Evolutionary conservation across 2,888 invertebrate genomes (phyloP), one percentile per base, ranked within the genome.

Genomic region (Linnaemya tessellans): DNA sequence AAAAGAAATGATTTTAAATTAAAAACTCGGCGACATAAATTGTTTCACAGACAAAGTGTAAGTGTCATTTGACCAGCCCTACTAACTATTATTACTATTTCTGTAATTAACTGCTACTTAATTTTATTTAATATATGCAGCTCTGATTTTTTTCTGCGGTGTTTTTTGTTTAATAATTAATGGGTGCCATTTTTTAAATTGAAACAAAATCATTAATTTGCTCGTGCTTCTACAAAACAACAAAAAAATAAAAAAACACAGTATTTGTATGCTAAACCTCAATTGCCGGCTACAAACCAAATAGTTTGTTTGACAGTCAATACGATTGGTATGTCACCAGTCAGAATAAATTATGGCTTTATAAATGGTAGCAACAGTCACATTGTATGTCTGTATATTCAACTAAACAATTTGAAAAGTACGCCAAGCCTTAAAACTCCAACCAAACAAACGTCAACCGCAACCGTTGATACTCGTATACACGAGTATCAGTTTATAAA

Each of bases 341-440:
- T 65, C 67, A 43, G 20, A 51, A 78, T 71, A 71, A 83, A 60
- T 83, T 83, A 83, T 65, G 49, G 43, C 51, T 65, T 68, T 60
- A 43, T 30, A 58, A 74, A 38, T 77, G 22, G 65, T 58, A 70
- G 70, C 75, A 60, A n/a, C 54, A 49, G 8, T 35, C 30, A 15
- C n/a, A 13, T 41, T 41, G 46, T 56, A n/a, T 11, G 8, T 60
- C 10, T 22, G 43, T 56, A n/a, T 8, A 4, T 51, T 10, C 54
- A 56, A 35, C 15, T 20, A 43, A 56, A 65, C 10, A 30, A 71
- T 60, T 74, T 54, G 4, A 79, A 79, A 79, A 71, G 79, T 79
- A 54, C 70, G 79, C 70, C 79, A 70, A 79, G 62, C 79, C 70
- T 79, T 70, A 62, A 71, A 70, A 62, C 64, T n/a, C 3, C 11